Base-by-base conservation (phyloP, 2,797 vertebrate species). In the Meda fulgida region DNA sequence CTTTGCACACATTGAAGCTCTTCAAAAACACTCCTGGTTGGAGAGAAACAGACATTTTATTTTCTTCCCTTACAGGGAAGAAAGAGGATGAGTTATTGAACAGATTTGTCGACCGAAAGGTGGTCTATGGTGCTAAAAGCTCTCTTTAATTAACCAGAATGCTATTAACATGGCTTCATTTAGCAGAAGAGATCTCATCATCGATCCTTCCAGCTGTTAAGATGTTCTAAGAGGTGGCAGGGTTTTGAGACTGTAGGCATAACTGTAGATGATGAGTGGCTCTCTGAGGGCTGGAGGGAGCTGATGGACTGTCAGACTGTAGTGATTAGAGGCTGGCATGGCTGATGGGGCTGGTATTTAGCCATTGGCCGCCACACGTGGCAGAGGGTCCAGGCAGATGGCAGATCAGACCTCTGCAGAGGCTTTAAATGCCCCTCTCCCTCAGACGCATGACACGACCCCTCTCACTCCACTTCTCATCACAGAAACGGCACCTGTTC, bases 1-100 rank as follows among this genome's bases (percentile, higher is more conserved):
- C n/a, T 7, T 78, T 70, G 29, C 23, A 19, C 60, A 53, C 19
- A 23, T 19, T 36, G 5, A 66, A 53, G 58, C 26, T 72, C 46
- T 78, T 65, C 65, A 18, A 69, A 78, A 70, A 70, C 46, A 66
- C 55, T 72, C 55, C 66, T 75, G 7, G 26, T 48, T 65, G 13
- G 48, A 40, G 23, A 40, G 36, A 34, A 81, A n/a, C 73, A 46
- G 77, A 53, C 80, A 10, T 34, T 86, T 87, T 18, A 29, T 67
- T 89, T 84, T 40, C 11, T 69, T 78, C 31, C n/a, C n/a, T 58
- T 72, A 63, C 78, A 89, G 81, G 86, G 78, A 89, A 80, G 89
- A 93, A 91, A 90, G 77, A 82, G 87, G 70, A 81, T 94, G 87
- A 95, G 94, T 94, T 94, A 94, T 94, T 84, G 86, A 95, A 94